A percentile compares a stretch with the other conserved stretches of the same genome.
Conservation (phyloP, 2,888 invertebrate species). For the Lordiphosa andalusiaca region DNA sequence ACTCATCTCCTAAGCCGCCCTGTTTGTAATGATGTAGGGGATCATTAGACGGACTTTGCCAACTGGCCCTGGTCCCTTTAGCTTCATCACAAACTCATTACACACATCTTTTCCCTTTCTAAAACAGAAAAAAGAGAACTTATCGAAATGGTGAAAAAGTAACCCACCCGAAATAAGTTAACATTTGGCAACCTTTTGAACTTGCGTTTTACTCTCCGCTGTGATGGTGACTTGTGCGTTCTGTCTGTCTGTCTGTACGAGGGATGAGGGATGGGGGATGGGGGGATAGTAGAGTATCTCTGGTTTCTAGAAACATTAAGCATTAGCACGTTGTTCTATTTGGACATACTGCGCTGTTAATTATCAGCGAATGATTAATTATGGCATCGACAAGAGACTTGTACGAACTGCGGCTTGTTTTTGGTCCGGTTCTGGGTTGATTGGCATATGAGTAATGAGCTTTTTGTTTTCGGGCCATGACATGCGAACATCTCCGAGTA, state of each 20-base stretch:
- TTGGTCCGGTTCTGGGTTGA: conserved; percentile 39
- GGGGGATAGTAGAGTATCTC: conserved; percentile 7
- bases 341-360: conserved; percentile 63
- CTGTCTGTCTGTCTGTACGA: not conserved
- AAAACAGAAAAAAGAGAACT: conserved; percentile 7
- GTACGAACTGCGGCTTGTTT: conserved; percentile 44
- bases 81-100: conserved; percentile 36
- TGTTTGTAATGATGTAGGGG: too few species aligned
- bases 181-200: conserved; percentile 67
- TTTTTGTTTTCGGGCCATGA: conserved; percentile 61
- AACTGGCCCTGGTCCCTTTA: not conserved
- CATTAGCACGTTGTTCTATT: conserved; percentile 71
- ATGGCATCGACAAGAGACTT: conserved; percentile 55
- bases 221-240: conserved; percentile 38
- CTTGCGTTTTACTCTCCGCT: conserved; percentile 30
- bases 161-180: conserved; percentile 22
- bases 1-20: too few species aligned
- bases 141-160: conserved; percentile 17
- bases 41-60: too few species aligned
- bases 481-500: conserved; percentile 40
- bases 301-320: conserved; percentile 46
- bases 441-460: conserved; percentile 75
- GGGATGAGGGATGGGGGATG: too few species aligned
- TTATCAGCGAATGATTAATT: conserved; percentile 73
- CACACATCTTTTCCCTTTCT: conserved; percentile 2